These are phyloP conservation scores for Helicolenus hilgendorfi DNA, from an alignment of 2,797 vertebrate species.

Conservation along the genomic window DNA sequence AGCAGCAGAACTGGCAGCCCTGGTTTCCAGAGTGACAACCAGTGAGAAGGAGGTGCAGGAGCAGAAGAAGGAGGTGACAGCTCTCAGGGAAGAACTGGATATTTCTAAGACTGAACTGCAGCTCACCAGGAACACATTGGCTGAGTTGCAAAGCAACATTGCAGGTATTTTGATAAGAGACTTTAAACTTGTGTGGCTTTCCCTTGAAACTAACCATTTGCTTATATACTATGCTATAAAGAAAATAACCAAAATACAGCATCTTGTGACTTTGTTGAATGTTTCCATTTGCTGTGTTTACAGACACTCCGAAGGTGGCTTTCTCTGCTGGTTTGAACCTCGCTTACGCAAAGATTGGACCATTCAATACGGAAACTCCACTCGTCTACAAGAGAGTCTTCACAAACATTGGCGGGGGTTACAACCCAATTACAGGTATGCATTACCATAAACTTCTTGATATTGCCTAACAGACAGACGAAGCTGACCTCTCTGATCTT, in stretches of 20 bases:
- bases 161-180: slow-evolving; percentile 2
- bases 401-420: neutral
- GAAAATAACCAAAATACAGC: neutral
- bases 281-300: neutral
- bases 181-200: neutral
- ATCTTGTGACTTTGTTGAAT: neutral
- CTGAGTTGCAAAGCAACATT: neutral
- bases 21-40: slow-evolving; percentile 37
- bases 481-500: slow-evolving; percentile 1
- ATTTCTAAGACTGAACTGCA: slow-evolving; percentile 24
- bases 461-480: neutral
- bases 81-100: slow-evolving; percentile 13
- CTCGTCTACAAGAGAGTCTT: slow-evolving; percentile 2
- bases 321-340: slow-evolving; percentile 19
- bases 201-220: neutral
- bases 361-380: slow-evolving; percentile 8
- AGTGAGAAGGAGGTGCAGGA: neutral
- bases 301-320: neutral
- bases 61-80: slow-evolving; percentile 14
- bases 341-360: neutral
- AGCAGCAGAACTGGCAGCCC: slow-evolving; percentile 14
- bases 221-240: neutral
- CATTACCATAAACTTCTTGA: neutral
- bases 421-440: slow-evolving; percentile 4
- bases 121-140: slow-evolving; percentile 15